These are phyloP conservation scores for Andrena cerasifolii DNA, from an alignment of 1,140 invertebrate genomes.

Conservation along the genomic window DNA sequence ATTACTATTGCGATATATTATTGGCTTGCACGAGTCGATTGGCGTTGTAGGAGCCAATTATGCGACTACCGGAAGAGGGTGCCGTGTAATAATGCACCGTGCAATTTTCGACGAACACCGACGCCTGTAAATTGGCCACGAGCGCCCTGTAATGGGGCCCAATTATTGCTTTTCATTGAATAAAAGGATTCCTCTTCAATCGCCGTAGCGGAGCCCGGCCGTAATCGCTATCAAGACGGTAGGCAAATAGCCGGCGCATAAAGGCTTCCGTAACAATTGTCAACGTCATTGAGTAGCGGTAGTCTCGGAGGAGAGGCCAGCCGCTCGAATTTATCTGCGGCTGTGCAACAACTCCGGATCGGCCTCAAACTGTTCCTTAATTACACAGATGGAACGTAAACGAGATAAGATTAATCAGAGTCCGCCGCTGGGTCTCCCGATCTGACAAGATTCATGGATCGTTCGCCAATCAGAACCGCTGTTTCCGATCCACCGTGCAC, in stretches of 20 bases:
- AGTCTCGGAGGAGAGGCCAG: no score
- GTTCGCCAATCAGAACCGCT: no score
- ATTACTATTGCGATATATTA: conserved; percentile 33
- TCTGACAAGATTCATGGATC: no score
- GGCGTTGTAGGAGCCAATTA: conserved; percentile 14
- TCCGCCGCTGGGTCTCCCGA: no score
- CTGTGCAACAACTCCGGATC: no score
- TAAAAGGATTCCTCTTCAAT: neutral
- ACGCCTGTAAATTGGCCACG: conserved; percentile 10
- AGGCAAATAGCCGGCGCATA: neutral
- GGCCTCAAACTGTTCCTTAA: no score
- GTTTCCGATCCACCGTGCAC: no score
- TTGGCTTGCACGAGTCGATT: conserved; percentile 17
- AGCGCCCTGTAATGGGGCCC: neutral
- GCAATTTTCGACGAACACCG: conserved; percentile 1
- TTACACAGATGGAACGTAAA: no score
- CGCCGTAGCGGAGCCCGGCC: neutral
- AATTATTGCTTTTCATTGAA: neutral
- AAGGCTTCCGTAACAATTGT: neutral
- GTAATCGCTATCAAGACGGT: neutral
- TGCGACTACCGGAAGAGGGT: conserved; percentile 18
- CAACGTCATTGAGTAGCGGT: no score
- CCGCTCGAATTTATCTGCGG: no score
- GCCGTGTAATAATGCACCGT: conserved; percentile 4
- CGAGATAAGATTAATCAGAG: no score